Percentiles rank a stretch among this genome's conserved stretches.
Conservation (phyloP, 2,888 invertebrate species). For the Azorinus chamasolen region DNA sequence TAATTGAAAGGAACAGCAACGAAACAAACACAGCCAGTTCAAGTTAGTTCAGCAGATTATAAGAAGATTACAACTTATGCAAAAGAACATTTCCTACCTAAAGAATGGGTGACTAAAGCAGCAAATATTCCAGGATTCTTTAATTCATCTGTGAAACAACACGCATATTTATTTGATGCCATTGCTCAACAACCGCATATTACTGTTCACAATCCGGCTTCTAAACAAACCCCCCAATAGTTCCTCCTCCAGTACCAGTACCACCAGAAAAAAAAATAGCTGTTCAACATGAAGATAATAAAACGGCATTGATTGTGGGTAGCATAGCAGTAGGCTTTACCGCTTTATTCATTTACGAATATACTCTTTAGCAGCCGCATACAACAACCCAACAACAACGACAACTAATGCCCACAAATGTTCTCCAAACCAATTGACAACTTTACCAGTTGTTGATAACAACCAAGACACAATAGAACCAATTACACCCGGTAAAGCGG, state of each 20-base stretch:
- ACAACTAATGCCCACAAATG: conserved; percentile 36
- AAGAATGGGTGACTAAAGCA: neutral
- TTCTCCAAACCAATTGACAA: conserved; percentile 46
- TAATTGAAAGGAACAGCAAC: conserved; percentile 27
- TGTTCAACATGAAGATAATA: conserved; percentile 10
- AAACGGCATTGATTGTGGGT: conserved; percentile 14
- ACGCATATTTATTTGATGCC: conserved; percentile 11
- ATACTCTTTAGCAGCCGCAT: conserved; percentile 26
- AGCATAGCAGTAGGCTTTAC: conserved; percentile 20
- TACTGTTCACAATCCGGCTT: conserved; percentile 7
- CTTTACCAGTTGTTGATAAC: conserved; percentile 37
- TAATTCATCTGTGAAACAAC: conserved; percentile 14
- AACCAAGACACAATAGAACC: conserved; percentile 47
- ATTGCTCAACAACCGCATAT: conserved; percentile 15
- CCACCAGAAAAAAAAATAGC: conserved; percentile 20
- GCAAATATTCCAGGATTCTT: conserved; percentile 10
- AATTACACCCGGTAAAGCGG: conserved; percentile 42
- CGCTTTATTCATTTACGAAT: conserved; percentile 15
- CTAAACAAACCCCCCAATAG: no score
- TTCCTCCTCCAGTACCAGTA: neutral
- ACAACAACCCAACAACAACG: conserved; percentile 11
- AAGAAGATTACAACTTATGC: conserved; percentile 17
- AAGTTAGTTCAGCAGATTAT: conserved; percentile 8
- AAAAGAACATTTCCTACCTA: conserved; percentile 17
- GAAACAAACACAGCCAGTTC: conserved; percentile 20